Percentiles rank a stretch among this genome's conserved stretches.
phyloP scores from a whole-genome alignment of 2,113 vertebrate species.

The Calcarius ornatus region DNA sequence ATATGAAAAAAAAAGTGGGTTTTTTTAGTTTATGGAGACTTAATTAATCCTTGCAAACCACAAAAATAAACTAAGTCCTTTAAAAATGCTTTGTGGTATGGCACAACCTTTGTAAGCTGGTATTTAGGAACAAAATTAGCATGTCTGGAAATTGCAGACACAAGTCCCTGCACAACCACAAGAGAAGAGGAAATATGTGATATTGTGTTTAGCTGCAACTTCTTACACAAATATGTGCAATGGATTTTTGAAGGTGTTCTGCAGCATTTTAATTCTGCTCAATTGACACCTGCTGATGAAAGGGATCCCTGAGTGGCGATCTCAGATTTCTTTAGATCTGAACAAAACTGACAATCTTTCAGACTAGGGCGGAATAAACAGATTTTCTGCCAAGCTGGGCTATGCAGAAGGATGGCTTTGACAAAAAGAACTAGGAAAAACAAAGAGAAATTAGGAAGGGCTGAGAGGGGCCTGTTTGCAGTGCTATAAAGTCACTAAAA shows the following conservation, averaged over 20 bases:
- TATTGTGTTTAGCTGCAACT: background rate
- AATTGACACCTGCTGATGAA: background rate
- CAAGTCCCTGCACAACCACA: background rate
- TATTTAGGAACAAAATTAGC: background rate
- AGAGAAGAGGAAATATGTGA: background rate
- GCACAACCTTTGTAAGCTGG: background rate
- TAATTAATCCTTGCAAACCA: background rate
- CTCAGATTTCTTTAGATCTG: background rate
- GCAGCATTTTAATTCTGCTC: background rate
- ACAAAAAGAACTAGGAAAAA: background rate
- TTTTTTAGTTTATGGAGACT: background rate
- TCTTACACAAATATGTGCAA: background rate
- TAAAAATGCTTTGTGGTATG: background rate
- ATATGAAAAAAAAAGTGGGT: background rate
- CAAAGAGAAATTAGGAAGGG: background rate
- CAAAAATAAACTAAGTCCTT: background rate
- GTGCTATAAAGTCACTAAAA: constrained; percentile 42
- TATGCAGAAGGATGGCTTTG: background rate
- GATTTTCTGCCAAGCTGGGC: background rate
- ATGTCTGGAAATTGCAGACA: background rate
- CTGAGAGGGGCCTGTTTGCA: background rate
- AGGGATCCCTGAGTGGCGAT: background rate
- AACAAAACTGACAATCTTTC: background rate
- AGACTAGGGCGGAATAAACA: background rate
- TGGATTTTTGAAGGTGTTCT: background rate